Evolutionary conservation across 2,888 invertebrate species (phyloP).

Genomic region (Drosophila tanythrix): DNA sequence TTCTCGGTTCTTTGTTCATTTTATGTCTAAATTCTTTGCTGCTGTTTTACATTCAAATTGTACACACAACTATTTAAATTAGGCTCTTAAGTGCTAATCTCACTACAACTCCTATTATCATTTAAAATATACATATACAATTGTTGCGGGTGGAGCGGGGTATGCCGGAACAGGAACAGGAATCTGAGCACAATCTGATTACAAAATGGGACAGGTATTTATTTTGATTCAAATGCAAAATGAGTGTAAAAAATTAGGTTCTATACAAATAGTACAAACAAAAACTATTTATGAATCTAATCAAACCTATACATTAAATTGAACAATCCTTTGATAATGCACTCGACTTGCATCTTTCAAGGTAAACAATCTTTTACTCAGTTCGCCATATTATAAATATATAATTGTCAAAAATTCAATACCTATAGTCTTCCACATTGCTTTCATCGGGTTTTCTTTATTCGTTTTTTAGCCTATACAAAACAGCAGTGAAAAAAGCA

Average conservation of each 20-base stretch:
- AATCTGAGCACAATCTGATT: conserved; percentile 6
- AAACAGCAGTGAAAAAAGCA: conserved; percentile 42
- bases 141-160: conserved; percentile 29
- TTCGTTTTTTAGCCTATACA: conserved; percentile 36
- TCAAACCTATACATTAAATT: conserved; percentile 4
- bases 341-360: conserved; percentile 5
- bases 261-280: conserved; percentile 1
- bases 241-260: not conserved
- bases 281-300: conserved; percentile 1
- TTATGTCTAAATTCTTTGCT: conserved; percentile 78
- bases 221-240: conserved; percentile 13
- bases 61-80: conserved; percentile 71
- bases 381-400: conserved; percentile 28
- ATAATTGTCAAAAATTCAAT: conserved; percentile 37
- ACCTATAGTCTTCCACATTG: conserved; percentile 27
- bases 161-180: conserved; percentile 22
- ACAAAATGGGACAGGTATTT: not conserved
- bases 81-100: conserved; percentile 74
- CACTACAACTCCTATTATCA: conserved; percentile 63
- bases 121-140: conserved; percentile 52
- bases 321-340: not conserved
- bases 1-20: conserved; percentile 69
- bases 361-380: conserved; percentile 41
- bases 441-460: not conserved
- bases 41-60: conserved; percentile 65